These are phyloP conservation scores for Meiosimyza decipiens DNA, from an alignment of 2,888 invertebrate genomes.

Conservation along the genomic window DNA sequence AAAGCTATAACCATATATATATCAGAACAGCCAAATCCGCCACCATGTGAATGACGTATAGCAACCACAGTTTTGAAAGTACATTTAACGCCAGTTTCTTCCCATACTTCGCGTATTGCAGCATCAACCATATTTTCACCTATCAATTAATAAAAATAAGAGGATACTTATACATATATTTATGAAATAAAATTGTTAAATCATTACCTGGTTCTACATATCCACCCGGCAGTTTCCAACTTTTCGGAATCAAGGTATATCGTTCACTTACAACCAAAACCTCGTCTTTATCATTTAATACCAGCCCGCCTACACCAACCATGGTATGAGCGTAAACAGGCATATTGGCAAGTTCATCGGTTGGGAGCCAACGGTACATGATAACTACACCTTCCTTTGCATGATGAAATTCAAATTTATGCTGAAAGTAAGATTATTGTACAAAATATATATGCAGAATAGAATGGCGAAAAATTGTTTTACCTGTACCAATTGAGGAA, in stretches of 20 bases:
- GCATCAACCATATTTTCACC: constrained; percentile 85
- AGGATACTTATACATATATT: neutral
- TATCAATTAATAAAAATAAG: neutral
- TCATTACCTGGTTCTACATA: constrained; percentile 83
- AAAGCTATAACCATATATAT: constrained; percentile 84
- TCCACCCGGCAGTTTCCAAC: constrained; percentile 94
- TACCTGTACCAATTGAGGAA: constrained; percentile 80
- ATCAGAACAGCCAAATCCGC: constrained; percentile 86
- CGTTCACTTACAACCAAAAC: constrained; percentile 85
- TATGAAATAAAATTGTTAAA: neutral
- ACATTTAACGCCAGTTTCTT: constrained; percentile 88
- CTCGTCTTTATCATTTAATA: constrained; percentile 77
- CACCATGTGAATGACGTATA: constrained; percentile 81
- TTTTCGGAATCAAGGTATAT: constrained; percentile 65
- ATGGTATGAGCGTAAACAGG: constrained; percentile 82
- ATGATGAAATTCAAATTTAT: constrained; percentile 89
- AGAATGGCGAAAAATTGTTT: constrained; percentile 23
- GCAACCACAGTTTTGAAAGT: constrained; percentile 81
- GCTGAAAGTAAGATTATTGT: constrained; percentile 13
- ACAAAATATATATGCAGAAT: neutral
- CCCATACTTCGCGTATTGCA: constrained; percentile 85
- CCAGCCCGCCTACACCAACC: constrained; percentile 87
- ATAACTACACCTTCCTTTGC: constrained; percentile 82
- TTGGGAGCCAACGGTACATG: constrained; percentile 85
- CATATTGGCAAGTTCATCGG: constrained; percentile 71